phyloP scores from a whole-genome alignment of 2,888 invertebrate species.

The Hemistola chrysoprasaria region DNA sequence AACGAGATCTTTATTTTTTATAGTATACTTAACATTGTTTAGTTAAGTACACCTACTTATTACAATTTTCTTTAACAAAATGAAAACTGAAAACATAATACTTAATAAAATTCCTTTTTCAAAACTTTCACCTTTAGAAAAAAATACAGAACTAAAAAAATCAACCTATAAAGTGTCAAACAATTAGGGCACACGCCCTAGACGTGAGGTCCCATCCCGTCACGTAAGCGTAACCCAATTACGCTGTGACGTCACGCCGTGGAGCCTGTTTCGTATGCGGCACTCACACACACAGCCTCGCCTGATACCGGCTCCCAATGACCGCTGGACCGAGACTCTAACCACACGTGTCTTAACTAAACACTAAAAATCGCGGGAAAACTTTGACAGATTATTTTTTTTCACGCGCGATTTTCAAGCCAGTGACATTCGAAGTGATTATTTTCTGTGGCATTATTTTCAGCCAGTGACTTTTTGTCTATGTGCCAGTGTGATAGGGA shows the following conservation, averaged over 20 bases:
- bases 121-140: background rate
- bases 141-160: constrained; percentile 19
- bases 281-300: constrained; percentile 66
- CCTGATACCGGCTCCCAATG: constrained; percentile 83
- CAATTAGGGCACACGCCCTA: constrained; percentile 73
- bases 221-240: constrained; percentile 81
- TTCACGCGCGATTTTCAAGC: constrained; percentile 31
- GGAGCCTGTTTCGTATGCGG: constrained; percentile 75
- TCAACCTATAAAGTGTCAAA: constrained; percentile 37
- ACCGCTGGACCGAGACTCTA: constrained; percentile 84
- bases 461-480: constrained; percentile 21
- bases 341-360: constrained; percentile 80
- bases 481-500: constrained; percentile 28
- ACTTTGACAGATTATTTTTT: constrained; percentile 40
- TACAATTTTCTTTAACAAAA: too few relatives aligned
- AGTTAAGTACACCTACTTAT: too few relatives aligned
- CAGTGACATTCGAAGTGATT: too few relatives aligned
- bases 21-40: too few relatives aligned
- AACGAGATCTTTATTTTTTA: too few relatives aligned
- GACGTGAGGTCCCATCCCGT: constrained; percentile 65
- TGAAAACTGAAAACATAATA: too few relatives aligned
- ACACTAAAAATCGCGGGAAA: constrained; percentile 50
- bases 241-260: constrained; percentile 68
- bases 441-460: too few relatives aligned
- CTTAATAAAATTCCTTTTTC: too few relatives aligned